Conservation (phyloP, 92 coral and sea anemone species). For the Anthopleura xanthogrammica region DNA sequence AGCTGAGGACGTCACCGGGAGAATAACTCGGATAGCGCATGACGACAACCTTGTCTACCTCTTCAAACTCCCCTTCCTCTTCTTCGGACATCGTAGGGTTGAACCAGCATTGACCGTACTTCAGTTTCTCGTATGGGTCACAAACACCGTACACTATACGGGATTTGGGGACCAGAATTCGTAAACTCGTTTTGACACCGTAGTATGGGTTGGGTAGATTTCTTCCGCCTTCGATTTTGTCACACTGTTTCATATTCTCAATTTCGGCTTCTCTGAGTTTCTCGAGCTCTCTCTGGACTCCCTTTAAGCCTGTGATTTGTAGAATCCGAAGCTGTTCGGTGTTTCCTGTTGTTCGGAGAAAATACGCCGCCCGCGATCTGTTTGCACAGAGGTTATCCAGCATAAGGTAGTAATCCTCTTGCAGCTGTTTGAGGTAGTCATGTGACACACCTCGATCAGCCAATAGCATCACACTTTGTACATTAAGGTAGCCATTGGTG, state of each 20-base stretch:
- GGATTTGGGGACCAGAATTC: conserved; percentile 61
- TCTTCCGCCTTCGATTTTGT: conserved; percentile 29
- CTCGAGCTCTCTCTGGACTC: not conserved
- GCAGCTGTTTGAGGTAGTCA: conserved; percentile 43
- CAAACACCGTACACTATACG: conserved; percentile 62
- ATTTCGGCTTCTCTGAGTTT: conserved; percentile 21
- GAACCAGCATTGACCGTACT: conserved; percentile 60
- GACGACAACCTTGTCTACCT: conserved; percentile 45
- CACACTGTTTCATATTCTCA: conserved; percentile 22
- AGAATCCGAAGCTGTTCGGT: conserved; percentile 33
- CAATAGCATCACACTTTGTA: conserved; percentile 37
- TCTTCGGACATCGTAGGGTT: conserved; percentile 57
- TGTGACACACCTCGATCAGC: conserved; percentile 46
- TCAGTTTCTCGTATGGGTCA: conserved; percentile 53
- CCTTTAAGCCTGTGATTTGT: conserved; percentile 31
- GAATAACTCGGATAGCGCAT: conserved; percentile 57
- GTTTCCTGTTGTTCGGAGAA: conserved; percentile 45
- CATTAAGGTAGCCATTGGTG: conserved; percentile 46
- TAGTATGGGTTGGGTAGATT: conserved; percentile 20
- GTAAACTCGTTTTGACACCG: conserved; percentile 20
- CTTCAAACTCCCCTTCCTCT: conserved; percentile 33
- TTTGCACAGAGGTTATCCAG: conserved; percentile 37
- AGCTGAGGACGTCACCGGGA: conserved; percentile 58
- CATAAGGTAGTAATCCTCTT: conserved; percentile 50
- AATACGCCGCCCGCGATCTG: conserved; percentile 46